These are phyloP conservation scores for Caenorhabditis zanzibari DNA, from an alignment of 2,888 invertebrate species.

Conservation along the genomic window DNA sequence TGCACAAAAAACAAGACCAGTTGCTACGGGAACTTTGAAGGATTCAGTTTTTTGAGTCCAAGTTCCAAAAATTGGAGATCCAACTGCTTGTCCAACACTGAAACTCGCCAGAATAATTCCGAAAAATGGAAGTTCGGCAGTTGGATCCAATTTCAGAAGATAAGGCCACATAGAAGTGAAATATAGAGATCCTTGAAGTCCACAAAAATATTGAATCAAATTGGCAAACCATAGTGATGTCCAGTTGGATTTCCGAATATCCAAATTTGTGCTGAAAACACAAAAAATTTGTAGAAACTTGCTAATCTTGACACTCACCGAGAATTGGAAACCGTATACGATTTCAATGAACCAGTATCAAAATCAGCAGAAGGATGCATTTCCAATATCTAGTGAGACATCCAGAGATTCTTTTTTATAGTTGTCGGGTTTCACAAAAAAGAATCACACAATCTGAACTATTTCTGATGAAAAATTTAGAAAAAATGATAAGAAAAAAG, in stretches of 20 bases:
- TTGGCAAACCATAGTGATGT: slow-evolving; percentile 71
- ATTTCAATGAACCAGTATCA: slow-evolving; percentile 48
- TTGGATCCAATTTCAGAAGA: slow-evolving; percentile 67
- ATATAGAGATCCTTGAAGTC: slow-evolving; percentile 71
- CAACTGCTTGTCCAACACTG: slow-evolving; percentile 70
- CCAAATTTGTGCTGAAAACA: slow-evolving; percentile 45
- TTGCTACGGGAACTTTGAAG: slow-evolving; percentile 64
- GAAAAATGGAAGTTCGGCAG: slow-evolving; percentile 70
- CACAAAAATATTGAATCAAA: slow-evolving; percentile 66
- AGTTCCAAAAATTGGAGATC: slow-evolving; percentile 68
- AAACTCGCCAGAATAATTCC: slow-evolving; percentile 71
- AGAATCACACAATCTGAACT: slow-evolving; percentile 51
- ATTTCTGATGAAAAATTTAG: slow-evolving; percentile 18
- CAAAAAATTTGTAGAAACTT: background rate
- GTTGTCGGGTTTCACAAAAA: background rate
- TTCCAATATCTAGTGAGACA: background rate
- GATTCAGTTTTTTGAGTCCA: slow-evolving; percentile 67
- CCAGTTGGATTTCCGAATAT: slow-evolving; percentile 66
- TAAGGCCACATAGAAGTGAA: slow-evolving; percentile 76
- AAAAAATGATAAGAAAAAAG: slow-evolving; percentile 34
- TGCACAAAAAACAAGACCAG: slow-evolving; percentile 56
- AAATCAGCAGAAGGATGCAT: slow-evolving; percentile 50
- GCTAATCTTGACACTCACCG: slow-evolving; percentile 12
- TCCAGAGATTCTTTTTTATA: slow-evolving; percentile 8
- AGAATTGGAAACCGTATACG: slow-evolving; percentile 54